Evolutionary conservation across 2,113 vertebrate species (phyloP), one percentile per base, ranked within the genome.

Genomic region (Tauraco erythrolophus): DNA sequence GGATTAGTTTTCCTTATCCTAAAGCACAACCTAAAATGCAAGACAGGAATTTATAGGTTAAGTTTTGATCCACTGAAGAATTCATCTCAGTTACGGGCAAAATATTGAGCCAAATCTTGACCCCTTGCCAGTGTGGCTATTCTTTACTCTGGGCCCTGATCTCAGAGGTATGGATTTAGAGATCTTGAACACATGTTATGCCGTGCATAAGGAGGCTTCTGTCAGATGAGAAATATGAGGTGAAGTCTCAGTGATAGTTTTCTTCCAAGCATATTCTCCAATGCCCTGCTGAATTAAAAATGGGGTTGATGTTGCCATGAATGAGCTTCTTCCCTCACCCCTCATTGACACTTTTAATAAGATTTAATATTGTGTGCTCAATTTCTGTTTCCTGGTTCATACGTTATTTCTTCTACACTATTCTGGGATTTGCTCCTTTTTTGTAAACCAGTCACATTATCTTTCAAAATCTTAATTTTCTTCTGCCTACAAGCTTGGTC

Each of bases 241-340:
- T 48, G 45, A 69, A 80, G 17, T 64, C 24, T 74, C 24, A 53
- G 33, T 33, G 10, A 23, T 16, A 7, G 6, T 24, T 84, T 80
- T 77, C 37, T 89, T 68, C 48, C 43, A 74, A 22, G 4, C 1
- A 9, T 61, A 41, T 65, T 80, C 11, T 70, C 28, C 23, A 30
- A 2, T n/a, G 31, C 4, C 45, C n/a, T 80, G 8, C 39, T 53
- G 31, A 83, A 19, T 41, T 64, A 72, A 90, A 93, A 88, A 60
- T 33, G 2, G 23, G 39, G 35, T 48, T 84, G 27, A 35, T 82
- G 33, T 66, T 88, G 7, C 8, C 28, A 43, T 85, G 30, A 82
- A 56, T 43, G 25, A 79, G 6, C 5, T 58, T 65, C 7, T 56
- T 1, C 2, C 3, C 5, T 70, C 12, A 33, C 2, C 3, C 7